phyloP scores from a whole-genome alignment of 2,888 invertebrate genomes.

The Trachelus tabidus region DNA sequence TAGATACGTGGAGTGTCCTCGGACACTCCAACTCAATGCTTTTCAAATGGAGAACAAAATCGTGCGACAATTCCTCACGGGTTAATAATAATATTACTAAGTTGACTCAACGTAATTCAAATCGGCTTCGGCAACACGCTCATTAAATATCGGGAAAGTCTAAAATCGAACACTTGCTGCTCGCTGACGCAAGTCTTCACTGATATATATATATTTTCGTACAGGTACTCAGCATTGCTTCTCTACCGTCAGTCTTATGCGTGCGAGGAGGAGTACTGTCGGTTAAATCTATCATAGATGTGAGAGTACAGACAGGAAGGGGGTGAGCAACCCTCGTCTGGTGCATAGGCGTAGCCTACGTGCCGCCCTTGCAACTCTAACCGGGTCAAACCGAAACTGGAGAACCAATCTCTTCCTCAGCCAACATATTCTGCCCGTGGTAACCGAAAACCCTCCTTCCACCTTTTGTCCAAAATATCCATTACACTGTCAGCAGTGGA shows the following conservation, averaged over 20 bases:
- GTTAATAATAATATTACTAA: neutral
- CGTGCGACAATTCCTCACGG: too few species aligned
- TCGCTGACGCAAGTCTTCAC: slow-evolving; percentile 35
- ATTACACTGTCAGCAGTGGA: neutral
- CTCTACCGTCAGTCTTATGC: neutral
- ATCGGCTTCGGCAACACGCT: neutral
- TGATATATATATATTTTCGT: neutral
- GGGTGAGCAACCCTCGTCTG: slow-evolving; percentile 58
- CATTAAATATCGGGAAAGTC: neutral
- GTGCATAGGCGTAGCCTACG: slow-evolving; percentile 54
- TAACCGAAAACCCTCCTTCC: neutral
- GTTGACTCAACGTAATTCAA: neutral
- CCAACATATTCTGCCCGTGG: neutral
- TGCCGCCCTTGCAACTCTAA: slow-evolving; percentile 34
- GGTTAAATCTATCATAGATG: slow-evolving; percentile 37
- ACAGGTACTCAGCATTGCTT: neutral
- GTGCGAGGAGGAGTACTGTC: neutral
- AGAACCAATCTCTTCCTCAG: slow-evolving; percentile 28
- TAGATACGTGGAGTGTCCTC: too few species aligned
- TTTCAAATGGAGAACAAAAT: too few species aligned
- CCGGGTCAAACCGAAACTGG: slow-evolving; percentile 46
- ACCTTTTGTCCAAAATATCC: neutral
- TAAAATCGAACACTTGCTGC: slow-evolving; percentile 35
- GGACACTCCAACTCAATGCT: too few species aligned
- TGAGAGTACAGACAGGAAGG: slow-evolving; percentile 60